These are phyloP conservation scores for Rattus rattus DNA, from an alignment of 2,113 vertebrate genomes.

Conservation along the genomic window DNA sequence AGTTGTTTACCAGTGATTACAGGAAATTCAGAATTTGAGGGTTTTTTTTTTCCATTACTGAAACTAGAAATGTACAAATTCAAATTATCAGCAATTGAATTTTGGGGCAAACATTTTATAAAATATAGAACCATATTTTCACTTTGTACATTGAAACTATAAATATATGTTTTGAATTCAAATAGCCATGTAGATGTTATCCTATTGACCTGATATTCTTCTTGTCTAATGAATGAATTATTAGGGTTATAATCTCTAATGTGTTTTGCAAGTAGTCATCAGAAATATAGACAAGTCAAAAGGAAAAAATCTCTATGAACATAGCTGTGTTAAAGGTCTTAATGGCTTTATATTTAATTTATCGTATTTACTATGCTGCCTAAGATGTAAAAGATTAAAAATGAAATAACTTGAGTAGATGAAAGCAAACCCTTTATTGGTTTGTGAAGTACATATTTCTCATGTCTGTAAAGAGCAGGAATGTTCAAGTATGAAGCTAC, in stretches of 20 bases:
- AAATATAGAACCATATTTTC: not conserved
- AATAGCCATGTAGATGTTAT: not conserved
- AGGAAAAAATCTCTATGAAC: conserved; percentile 27
- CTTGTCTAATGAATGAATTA: not conserved
- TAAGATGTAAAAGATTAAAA: conserved; percentile 56
- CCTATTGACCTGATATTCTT: conserved; percentile 5
- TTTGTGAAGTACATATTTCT: conserved; percentile 32
- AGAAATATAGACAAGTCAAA: conserved; percentile 26
- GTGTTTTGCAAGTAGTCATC: not conserved
- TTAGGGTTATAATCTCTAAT: not conserved
- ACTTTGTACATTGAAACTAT: not conserved
- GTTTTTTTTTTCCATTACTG: not conserved
- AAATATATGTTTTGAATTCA: not conserved
- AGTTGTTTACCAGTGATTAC: not conserved
- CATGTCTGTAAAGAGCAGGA: conserved; percentile 54
- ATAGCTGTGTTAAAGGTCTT: not conserved
- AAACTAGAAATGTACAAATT: not conserved
- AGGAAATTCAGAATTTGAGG: not conserved
- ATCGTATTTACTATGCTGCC: not conserved
- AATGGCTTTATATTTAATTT: conserved; percentile 36
- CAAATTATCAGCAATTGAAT: not conserved
- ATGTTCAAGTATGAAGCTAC: conserved; percentile 30
- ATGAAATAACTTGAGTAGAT: conserved; percentile 57
- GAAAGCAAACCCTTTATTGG: conserved; percentile 59
- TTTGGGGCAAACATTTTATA: not conserved